These are phyloP conservation scores for Hirundichthys speculiger DNA, from an alignment of 2,113 vertebrate genomes.

Conservation along the genomic window DNA sequence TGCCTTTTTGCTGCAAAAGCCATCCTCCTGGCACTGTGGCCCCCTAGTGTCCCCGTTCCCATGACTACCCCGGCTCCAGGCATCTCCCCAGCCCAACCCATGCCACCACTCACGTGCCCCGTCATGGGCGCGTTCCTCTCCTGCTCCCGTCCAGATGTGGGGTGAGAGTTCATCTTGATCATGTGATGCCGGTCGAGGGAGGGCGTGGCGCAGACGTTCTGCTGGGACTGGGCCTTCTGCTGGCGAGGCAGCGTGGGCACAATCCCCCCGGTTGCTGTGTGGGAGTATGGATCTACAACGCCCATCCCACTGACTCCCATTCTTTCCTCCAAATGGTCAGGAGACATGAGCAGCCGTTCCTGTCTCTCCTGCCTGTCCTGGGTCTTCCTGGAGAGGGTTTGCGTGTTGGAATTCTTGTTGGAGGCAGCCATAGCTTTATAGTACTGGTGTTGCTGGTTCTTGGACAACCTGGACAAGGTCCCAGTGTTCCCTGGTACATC, in stretches of 20 bases:
- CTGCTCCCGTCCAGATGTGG: conserved; percentile 82
- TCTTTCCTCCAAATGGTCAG: conserved; percentile 85
- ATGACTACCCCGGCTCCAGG: conserved; percentile 80
- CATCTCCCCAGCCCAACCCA: conserved; percentile 78
- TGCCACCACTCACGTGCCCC: conserved; percentile 76
- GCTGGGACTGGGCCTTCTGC: conserved; percentile 88
- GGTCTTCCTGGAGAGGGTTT: conserved; percentile 80
- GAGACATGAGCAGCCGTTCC: conserved; percentile 86
- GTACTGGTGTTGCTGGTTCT: conserved; percentile 85
- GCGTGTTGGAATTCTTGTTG: conserved; percentile 80
- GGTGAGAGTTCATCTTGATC: conserved; percentile 91
- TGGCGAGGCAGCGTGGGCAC: conserved; percentile 83
- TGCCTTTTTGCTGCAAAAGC: conserved; percentile 89
- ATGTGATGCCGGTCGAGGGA: conserved; percentile 87
- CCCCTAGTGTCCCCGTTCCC: conserved; percentile 85
- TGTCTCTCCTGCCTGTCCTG: conserved; percentile 66
- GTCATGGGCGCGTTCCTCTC: conserved; percentile 75
- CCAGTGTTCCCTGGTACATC: conserved; percentile 80
- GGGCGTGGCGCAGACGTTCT: conserved; percentile 86
- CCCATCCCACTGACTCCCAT: conserved; percentile 70
- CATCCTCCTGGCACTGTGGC: conserved; percentile 84
- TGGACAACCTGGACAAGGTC: conserved; percentile 79
- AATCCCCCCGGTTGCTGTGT: conserved; percentile 69
- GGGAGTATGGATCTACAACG: conserved; percentile 72
- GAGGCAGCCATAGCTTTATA: conserved; percentile 82